Percentiles rank a stretch among this genome's conserved stretches.
Conservation (phyloP, 2,113 vertebrate species). For the Osmerus eperlanus region DNA sequence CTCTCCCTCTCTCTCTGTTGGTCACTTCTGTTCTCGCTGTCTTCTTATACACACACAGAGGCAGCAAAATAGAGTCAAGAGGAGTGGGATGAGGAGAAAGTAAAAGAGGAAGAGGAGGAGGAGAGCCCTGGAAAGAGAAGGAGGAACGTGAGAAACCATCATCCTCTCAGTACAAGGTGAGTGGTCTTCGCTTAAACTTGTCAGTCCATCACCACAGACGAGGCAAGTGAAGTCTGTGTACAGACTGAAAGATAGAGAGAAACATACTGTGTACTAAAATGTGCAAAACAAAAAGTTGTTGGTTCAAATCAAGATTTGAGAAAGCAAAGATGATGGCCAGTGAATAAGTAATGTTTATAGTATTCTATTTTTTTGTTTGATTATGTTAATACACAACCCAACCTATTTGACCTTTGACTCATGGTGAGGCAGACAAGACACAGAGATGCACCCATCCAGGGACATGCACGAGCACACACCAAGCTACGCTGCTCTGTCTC, state of each 20-base stretch:
- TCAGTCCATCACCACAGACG: neutral
- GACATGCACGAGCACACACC: no score
- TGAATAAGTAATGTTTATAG: no score
- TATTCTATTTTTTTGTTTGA: no score
- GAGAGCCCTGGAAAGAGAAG: neutral
- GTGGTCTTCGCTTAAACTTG: constrained; percentile 6
- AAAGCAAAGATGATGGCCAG: no score
- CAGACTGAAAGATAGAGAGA: constrained; percentile 6
- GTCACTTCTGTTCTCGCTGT: constrained; percentile 10
- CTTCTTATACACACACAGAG: constrained; percentile 24
- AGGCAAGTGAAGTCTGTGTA: neutral
- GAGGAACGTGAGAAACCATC: neutral
- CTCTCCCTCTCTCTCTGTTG: constrained; percentile 18
- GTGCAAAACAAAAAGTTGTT: constrained; percentile 5
- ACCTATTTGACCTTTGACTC: no score
- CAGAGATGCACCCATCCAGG: no score
- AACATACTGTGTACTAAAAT: constrained; percentile 15
- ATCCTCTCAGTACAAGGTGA: constrained; percentile 12
- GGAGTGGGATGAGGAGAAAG: constrained; percentile 14
- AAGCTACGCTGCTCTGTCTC: no score
- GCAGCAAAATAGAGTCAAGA: constrained; percentile 38
- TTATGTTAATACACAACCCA: no score
- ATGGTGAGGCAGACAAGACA: no score
- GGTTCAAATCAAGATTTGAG: no score
- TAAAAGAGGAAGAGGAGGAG: constrained; percentile 14